Conservation (phyloP, 2,797 vertebrate species). For the Spondyliosoma cantharus region DNA sequence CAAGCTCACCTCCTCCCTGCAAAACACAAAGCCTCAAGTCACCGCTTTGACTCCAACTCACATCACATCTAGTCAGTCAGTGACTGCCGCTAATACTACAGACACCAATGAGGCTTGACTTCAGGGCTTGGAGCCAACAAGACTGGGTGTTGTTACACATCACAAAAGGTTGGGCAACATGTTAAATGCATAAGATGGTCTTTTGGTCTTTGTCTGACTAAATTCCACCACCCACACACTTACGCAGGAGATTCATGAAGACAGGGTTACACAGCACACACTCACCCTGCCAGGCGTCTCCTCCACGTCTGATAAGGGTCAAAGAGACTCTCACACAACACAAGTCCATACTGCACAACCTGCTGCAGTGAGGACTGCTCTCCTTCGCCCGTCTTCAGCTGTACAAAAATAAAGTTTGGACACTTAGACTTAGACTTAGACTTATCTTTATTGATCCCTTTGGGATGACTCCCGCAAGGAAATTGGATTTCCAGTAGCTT, state of each 20-base stretch:
- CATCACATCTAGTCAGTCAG: conserved; percentile 37
- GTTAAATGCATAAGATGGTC: conserved; percentile 22
- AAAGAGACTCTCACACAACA: conserved; percentile 93
- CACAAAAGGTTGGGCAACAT: conserved; percentile 59
- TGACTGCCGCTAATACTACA: conserved; percentile 8
- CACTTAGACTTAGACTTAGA: too few species aligned
- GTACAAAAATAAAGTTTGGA: conserved; percentile 31
- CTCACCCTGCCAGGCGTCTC: conserved; percentile 92
- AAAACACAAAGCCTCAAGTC: conserved; percentile 63
- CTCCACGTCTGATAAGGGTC: conserved; percentile 98
- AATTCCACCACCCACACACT: conserved; percentile 66
- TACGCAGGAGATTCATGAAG: conserved; percentile 13
- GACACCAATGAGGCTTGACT: conserved; percentile 36
- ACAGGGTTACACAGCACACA: conserved; percentile 34
- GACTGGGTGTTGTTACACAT: conserved; percentile 49
- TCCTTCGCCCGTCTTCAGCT: conserved; percentile 85
- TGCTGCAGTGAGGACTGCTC: conserved; percentile 80
- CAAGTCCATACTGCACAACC: conserved; percentile 88
- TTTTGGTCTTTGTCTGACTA: conserved; percentile 43
- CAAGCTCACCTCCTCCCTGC: conserved; percentile 90
- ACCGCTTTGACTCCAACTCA: conserved; percentile 26
- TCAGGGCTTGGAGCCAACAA: conserved; percentile 35
- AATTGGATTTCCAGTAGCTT: too few species aligned
- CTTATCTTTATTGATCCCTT: too few species aligned
- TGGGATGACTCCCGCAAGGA: too few species aligned